Base-by-base conservation (phyloP, 2,888 invertebrate species). In the Cerceris rybyensis region DNA sequence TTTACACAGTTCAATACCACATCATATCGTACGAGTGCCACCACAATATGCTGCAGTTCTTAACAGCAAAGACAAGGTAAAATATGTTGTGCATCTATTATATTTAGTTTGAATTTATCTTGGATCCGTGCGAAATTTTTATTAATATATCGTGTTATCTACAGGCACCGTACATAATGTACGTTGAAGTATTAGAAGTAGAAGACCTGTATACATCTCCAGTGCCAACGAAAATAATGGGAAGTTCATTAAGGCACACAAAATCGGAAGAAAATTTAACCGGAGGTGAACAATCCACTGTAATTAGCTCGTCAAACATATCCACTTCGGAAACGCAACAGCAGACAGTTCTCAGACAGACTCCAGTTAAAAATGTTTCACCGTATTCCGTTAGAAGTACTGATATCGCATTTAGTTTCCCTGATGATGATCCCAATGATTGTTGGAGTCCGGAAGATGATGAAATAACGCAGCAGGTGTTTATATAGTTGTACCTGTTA, bases 381-480 rank as follows among this genome's bases (percentile, higher is more conserved):
- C 64, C 88, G 41, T 85, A 89, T 84, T 76, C 90, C 78, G 82
- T 87, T 73, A 82, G 91, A 81, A 85, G 86, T 86, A 85, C 89
- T 69, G 88, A 91, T 75, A 86, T 90, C 54, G 88, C 90, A 80
- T 92, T 92, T 86, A 90, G 86, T 78, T 92, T 91, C 60, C 88
- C 89, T 67, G 94, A 94, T 78, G 94, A 94, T 64, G 95, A 95
- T 91, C 95, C 94, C 42, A 96, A 95, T 61, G 97, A 95, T 92
- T 97, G 95, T 86, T 99, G 98, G 99, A 98, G 98, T 73, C 98
- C 98, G 90, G 98, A 98, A 89, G 98, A 99, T 87, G 98, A 98
- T 91, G 98, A 98, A 87, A 96, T 98, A 75, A 96, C 97, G 2
- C 95, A 96, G 89, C 96, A 96, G 94, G 95, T 95, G 88, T 13